Evolutionary conservation across 2,888 invertebrate genomes (phyloP).

Genomic region (Fabriciana adippe): DNA sequence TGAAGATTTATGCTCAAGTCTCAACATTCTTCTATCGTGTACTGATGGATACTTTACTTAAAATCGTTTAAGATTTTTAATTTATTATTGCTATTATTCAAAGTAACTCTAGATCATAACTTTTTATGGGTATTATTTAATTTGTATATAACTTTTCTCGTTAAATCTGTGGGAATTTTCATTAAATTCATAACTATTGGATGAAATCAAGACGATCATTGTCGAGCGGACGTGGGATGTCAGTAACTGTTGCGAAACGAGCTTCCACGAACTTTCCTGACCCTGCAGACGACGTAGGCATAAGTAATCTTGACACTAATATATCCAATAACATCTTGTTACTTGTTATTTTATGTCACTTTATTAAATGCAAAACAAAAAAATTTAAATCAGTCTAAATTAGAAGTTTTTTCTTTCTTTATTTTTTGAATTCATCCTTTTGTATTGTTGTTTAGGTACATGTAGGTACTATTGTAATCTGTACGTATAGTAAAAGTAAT

Average conservation of each 20-base stretch:
- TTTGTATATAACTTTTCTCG: no score
- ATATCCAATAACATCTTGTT: slow-evolving; percentile 43
- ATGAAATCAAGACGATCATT: slow-evolving; percentile 47
- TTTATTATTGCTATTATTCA: no score
- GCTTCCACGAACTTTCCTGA: slow-evolving; percentile 59
- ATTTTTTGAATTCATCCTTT: no score
- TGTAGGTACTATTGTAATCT: no score
- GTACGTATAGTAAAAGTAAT: no score
- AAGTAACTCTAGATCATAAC: no score
- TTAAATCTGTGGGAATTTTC: background rate
- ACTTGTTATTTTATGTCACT: background rate
- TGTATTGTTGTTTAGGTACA: no score
- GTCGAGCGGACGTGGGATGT: slow-evolving; percentile 54
- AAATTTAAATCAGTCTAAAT: no score
- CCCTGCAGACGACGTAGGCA: slow-evolving; percentile 58
- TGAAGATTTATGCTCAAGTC: slow-evolving; percentile 31
- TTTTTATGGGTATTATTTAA: no score
- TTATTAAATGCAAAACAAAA: background rate
- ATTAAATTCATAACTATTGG: slow-evolving; percentile 43
- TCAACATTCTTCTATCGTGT: slow-evolving; percentile 35
- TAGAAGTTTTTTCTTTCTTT: no score
- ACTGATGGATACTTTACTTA: background rate
- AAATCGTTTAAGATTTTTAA: no score
- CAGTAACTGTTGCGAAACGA: slow-evolving; percentile 58
- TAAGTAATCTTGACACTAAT: slow-evolving; percentile 62